phyloP scores from a whole-genome alignment of 2,888 invertebrate species.

The Biston stratarius region DNA sequence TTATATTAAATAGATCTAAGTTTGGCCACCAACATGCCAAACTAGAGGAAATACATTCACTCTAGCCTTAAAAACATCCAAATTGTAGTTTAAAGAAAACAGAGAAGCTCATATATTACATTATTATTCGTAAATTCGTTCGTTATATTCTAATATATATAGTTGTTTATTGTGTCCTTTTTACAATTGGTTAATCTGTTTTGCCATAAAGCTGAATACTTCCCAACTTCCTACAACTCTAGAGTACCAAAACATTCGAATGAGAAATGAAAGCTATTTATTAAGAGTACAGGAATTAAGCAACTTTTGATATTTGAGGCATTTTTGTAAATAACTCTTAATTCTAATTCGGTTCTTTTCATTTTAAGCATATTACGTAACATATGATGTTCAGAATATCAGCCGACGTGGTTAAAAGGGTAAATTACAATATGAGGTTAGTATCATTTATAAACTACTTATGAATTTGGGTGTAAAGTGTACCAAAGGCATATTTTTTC shows the following conservation, averaged over 20 bases:
- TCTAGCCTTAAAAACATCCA: no score
- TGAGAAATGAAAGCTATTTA: not conserved
- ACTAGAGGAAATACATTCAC: no score
- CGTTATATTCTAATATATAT: no score
- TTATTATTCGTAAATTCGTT: no score
- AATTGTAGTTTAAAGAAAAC: no score
- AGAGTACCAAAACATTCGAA: not conserved
- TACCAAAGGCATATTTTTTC: not conserved
- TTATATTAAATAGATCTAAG: no score
- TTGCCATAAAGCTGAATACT: no score
- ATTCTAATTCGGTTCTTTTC: not conserved
- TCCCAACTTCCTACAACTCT: not conserved
- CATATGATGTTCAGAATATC: not conserved
- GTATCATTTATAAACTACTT: not conserved
- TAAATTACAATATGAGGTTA: not conserved
- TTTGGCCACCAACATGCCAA: no score
- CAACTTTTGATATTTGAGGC: slow-evolving; percentile 7
- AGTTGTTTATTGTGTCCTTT: no score
- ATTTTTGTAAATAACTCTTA: slow-evolving; percentile 2
- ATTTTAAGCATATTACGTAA: slow-evolving; percentile 8
- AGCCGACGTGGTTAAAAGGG: not conserved
- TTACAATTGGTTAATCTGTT: no score
- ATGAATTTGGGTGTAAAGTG: not conserved
- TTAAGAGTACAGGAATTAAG: slow-evolving; percentile 13
- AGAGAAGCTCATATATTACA: no score